Evolutionary conservation across 2,888 invertebrate genomes (phyloP), one percentile per base, ranked within the genome.

Genomic region (Nymphalis urticae): DNA sequence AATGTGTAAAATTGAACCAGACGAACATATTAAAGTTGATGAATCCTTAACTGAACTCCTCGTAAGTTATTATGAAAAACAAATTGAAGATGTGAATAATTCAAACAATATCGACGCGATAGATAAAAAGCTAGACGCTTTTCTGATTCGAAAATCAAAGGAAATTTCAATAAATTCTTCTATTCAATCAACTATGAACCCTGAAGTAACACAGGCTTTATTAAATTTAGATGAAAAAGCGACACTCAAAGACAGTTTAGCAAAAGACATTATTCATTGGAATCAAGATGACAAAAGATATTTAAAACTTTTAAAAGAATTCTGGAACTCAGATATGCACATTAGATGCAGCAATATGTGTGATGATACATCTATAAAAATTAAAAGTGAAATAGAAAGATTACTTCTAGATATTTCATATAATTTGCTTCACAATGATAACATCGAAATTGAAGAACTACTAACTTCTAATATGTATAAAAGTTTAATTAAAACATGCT

Each of bases 171-270:
- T 87, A 1, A 77, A 72, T n/a, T 79, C 86, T 13, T 79, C 69
- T n/a, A 77, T 76, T 54, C 70, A 79, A 51, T 73, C 82, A 19
- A 68, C 73, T 56, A 24, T 83, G 0, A 86, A 87, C 51, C 84
- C 87, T 60, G 91, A 92, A 77, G 76, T 87, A 27, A 66, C 86
- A 1, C 88, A 89, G 77, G 87, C 92, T 16, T 76, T 92, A 61
- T 71, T 86, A 3, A 92, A 90, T 77, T 78, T 92, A 19, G 83
- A 83, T 75, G 75, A 80, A 72, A 79, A 79, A 78, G 77, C 73
- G 10, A 60, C 47, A 71, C 77, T 59, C 36, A 63, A 80, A 54
- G 75, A 83, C 48, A 66, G 60, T 9, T 51, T 87, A 54, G 70
- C 80, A 8, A 76, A 83, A 66, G 83, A 88, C 50, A 68, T 90